Percentiles rank a stretch among this genome's conserved stretches.
Evolutionary conservation across 2,113 vertebrate species (phyloP).

Genomic region (Noturus placidus): DNA sequence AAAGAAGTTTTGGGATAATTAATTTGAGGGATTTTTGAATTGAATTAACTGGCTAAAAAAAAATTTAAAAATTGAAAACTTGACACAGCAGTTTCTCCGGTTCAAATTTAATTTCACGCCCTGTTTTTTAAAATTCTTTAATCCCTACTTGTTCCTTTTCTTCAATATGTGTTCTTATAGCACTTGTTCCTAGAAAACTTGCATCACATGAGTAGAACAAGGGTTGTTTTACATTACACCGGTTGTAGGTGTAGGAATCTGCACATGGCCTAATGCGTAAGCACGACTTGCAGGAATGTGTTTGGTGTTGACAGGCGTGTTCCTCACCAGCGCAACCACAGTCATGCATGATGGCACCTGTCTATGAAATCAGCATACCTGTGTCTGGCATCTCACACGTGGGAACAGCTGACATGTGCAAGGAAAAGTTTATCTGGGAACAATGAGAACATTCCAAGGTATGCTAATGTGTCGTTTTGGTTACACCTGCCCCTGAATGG

Average conservation of each 20-base stretch:
- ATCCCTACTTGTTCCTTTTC: not conserved
- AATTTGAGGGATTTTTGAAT: not conserved
- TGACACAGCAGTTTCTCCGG: not conserved
- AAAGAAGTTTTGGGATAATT: not conserved
- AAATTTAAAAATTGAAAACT: not conserved
- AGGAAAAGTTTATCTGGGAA: not conserved
- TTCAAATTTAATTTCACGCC: not conserved
- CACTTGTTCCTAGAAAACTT: not conserved
- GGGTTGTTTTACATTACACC: not conserved
- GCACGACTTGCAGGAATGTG: not conserved
- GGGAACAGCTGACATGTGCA: not conserved
- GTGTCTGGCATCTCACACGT: not conserved
- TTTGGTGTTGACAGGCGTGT: slow-evolving; percentile 5
- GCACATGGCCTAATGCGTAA: not conserved
- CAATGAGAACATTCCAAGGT: not conserved
- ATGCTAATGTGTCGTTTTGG: slow-evolving; percentile 32
- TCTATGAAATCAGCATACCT: slow-evolving; percentile 23
- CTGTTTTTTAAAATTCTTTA: not conserved
- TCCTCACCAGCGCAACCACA: not conserved
- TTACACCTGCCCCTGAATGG: slow-evolving; percentile 48
- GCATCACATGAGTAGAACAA: not conserved
- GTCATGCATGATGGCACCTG: slow-evolving; percentile 10
- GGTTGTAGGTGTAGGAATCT: not conserved
- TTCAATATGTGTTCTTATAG: not conserved
- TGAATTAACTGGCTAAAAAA: not conserved